Evolutionary conservation across 2,113 vertebrate genomes (phyloP), one percentile per base, ranked within the genome.

Genomic region (Chroicocephalus ridibundus): DNA sequence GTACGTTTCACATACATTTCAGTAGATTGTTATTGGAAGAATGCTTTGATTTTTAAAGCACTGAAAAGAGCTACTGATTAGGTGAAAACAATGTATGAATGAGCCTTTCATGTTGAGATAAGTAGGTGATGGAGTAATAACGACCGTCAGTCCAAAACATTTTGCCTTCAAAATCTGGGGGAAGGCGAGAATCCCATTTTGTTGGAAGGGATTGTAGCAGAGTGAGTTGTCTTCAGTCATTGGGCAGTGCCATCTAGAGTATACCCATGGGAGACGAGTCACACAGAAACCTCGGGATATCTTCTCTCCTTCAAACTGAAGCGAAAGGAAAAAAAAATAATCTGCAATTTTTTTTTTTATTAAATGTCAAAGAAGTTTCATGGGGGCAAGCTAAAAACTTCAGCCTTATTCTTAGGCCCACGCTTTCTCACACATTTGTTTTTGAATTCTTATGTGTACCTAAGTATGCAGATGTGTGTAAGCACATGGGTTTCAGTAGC

Each of bases 401-500:
- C 0, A 26, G 5, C 24, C 10, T 68, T 9, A 58, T 46, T 65
- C 26, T 34, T 5, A 24, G 6, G 14, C 21, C 7, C 17, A 13
- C 4, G 0, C 5, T 8, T 55, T 13, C 57, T 80, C 34, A 10
- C 16, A 7, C 2, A 0, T n/a, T 15, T 32, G 14, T 54, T 70
- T 11, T 40, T 34, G 27, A 51, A 5, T 44, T 58, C 32, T 27
- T 44, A 6, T 5, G 21, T 31, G 15, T 44, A 12, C 32, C 10
- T 38, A 27, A n/a, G 20, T 22, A 19, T 4, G 22, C 16, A 44
- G 66, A 8, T 4, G 2, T 31, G 69, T 69, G 51, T 32, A 40
- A 13, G 52, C 80, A 20, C 6, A 0, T 0, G 1, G 0, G 0
- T 20, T 42, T 55, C 25, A 6, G 22, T 34, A 13, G 9, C 34